A percentile compares a stretch with the other conserved stretches of the same genome.
These are phyloP conservation scores for Mola mola DNA, from an alignment of 2,113 vertebrate genomes.

Conservation along the genomic window DNA sequence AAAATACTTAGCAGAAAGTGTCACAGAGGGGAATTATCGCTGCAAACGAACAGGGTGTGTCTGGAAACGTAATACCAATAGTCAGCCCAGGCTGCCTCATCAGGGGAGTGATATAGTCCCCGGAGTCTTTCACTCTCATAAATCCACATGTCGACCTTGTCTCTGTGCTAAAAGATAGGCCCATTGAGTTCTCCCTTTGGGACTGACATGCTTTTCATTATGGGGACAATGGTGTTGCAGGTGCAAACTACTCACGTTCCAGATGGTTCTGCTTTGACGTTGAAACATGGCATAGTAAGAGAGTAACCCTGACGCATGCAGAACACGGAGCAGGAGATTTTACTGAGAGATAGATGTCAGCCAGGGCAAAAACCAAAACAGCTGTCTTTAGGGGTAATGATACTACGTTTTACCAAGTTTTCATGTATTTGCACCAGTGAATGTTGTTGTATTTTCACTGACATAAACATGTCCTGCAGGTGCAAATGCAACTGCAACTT, in stretches of 20 bases:
- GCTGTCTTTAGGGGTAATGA: conserved; percentile 28
- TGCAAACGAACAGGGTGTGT: conserved; percentile 36
- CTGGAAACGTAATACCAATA: conserved; percentile 16
- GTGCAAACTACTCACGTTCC: conserved; percentile 61
- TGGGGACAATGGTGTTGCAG: conserved; percentile 62
- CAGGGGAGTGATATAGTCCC: conserved; percentile 41
- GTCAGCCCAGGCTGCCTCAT: conserved; percentile 18
- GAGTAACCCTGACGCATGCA: conserved; percentile 1
- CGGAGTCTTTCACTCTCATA: conserved; percentile 43
- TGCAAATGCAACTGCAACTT: conserved; percentile 16
- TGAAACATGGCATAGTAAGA: conserved; percentile 33
- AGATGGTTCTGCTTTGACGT: conserved; percentile 61
- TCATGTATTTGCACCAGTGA: conserved; percentile 26
- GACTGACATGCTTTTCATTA: conserved; percentile 66
- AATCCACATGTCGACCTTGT: conserved; percentile 48
- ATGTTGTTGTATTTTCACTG: background rate
- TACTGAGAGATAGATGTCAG: conserved; percentile 16
- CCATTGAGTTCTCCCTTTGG: conserved; percentile 29
- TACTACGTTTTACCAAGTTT: background rate
- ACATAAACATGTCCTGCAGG: conserved; percentile 22
- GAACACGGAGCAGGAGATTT: background rate
- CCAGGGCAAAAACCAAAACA: conserved; percentile 29
- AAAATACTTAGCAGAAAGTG: too few species aligned
- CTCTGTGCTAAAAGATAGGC: conserved; percentile 32
- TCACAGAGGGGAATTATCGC: conserved; percentile 6